These are phyloP conservation scores for Cydia pomonella DNA, from an alignment of 1,140 invertebrate genomes.

Conservation along the genomic window DNA sequence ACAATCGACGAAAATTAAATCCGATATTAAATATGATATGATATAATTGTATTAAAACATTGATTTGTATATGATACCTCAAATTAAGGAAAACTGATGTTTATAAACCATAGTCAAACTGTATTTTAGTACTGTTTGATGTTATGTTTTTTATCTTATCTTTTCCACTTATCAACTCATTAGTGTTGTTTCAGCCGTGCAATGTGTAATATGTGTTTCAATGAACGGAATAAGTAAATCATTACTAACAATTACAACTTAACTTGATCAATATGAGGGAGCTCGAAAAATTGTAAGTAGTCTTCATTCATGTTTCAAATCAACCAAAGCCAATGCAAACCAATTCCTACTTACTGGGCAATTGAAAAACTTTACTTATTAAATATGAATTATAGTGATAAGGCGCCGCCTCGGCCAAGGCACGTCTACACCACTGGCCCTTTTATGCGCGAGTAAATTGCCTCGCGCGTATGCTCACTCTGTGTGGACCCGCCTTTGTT, in stretches of 20 bases:
- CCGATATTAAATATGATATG: no score
- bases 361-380: no score
- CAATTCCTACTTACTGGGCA: neutral
- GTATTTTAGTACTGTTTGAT: neutral
- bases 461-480: no score
- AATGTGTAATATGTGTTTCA: constrained; percentile 25
- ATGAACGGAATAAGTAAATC: constrained; percentile 6
- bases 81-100: neutral
- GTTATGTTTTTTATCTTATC: constrained; percentile 27
- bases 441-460: no score
- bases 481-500: no score
- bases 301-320: neutral
- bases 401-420: no score
- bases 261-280: neutral
- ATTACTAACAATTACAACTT: neutral
- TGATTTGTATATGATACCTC: no score
- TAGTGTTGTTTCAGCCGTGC: constrained; percentile 18
- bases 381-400: no score
- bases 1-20: no score
- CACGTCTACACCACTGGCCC: no score
- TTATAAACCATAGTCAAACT: neutral
- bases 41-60: no score
- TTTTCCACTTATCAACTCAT: neutral
- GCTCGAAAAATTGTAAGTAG: constrained; percentile 1
- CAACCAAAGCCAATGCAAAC: neutral